Conservation (phyloP, 2,113 vertebrate genomes). For the Oxygymnocypris stewartii region DNA sequence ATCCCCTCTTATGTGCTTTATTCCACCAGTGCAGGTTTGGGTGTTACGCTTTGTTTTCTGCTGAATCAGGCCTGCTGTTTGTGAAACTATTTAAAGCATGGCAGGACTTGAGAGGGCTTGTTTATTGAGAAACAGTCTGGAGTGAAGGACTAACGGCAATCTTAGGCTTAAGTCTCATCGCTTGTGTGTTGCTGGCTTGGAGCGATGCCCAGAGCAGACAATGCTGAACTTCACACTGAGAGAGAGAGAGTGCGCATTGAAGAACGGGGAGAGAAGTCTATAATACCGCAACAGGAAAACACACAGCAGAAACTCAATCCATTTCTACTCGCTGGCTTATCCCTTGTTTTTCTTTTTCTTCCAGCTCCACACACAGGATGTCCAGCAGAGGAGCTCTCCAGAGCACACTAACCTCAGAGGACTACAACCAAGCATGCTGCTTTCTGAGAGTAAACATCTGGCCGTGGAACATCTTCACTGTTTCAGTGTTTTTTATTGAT, state of each 20-base stretch:
- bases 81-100: constrained; percentile 40
- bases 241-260: constrained; percentile 11
- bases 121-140: constrained; percentile 21
- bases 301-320: constrained; percentile 21
- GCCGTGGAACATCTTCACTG: background rate
- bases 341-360: constrained; percentile 12
- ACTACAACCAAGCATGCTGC: background rate
- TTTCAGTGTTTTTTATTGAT: background rate
- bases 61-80: constrained; percentile 27
- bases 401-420: background rate
- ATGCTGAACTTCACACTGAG: constrained; percentile 40
- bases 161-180: constrained; percentile 47
- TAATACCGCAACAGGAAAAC: constrained; percentile 20
- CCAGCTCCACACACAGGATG: background rate
- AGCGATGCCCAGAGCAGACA: constrained; percentile 45
- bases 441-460: constrained; percentile 25
- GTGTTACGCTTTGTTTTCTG: constrained; percentile 1
- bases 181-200: constrained; percentile 44
- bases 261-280: constrained; percentile 1
- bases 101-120: constrained; percentile 28
- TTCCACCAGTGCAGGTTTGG: background rate
- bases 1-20: background rate
- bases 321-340: constrained; percentile 2
- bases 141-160: constrained; percentile 38
- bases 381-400: background rate